Evolutionary conservation across 1,140 invertebrate species (phyloP), one percentile per base, ranked within the genome.

Genomic region (Lutraria rhynchaena): DNA sequence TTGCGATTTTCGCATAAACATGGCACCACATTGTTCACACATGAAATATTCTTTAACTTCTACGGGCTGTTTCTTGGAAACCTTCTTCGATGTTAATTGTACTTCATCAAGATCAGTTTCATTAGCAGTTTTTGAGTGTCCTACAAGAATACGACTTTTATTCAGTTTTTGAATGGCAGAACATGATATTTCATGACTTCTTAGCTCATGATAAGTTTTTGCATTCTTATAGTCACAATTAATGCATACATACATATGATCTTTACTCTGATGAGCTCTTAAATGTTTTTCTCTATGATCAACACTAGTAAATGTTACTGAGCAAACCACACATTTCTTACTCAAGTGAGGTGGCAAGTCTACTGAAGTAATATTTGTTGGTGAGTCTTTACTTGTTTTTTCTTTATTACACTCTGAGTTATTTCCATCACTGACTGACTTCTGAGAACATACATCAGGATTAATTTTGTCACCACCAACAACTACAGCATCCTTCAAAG

Each of bases 21-120:
- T 67, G 22, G 65, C 61, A 17, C 61, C 58, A 60, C 89, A 89
- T 17, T 83, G 73, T 15, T 57, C 73, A 76, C 88, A 90, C 5
- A 35, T 51, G 46, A 41, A 70, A 11, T 41, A 44, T 37, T 57
- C 71, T 19, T 41, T 57, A 63, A 51, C 77, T 80, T 71, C 69
- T 37, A 46, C 29, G 65, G 15, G 57, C 35, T 67, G 82, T 70
- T n/a, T n/a, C 51, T 44, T 60, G 13, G 22, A 49, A 35, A 22
- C 71, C 71, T 33, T 24, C 22, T 57, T 55, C 51, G 73, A 41
- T 13, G 53, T 76, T 0, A 65, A n/a, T 33, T 61, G 33, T 46
- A 61, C 57, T 60, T 44, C 65, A 67, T 65, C 61, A 7, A 5
- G 35, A 55, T 35, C 17, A 46, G 7, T 17, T 31, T 17, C 29